Percentiles rank a stretch among this genome's conserved stretches.
Evolutionary conservation across 2,113 vertebrate species (phyloP).

Genomic region (Gymnorhina tibicen): DNA sequence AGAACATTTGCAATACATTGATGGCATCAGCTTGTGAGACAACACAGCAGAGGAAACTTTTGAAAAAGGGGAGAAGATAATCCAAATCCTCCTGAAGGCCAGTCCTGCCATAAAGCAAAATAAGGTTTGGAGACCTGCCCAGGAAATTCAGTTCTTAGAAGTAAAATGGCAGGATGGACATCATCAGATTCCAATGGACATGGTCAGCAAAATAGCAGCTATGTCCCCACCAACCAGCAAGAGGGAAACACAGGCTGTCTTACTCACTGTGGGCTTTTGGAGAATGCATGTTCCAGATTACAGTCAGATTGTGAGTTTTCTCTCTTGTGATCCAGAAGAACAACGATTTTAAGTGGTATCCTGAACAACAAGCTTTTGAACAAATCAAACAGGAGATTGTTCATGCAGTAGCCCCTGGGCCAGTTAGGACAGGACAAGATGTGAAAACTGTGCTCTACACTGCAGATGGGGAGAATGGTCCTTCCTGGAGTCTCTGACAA

Average conservation of each 20-base stretch:
- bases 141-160: not conserved
- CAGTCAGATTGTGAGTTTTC: not conserved
- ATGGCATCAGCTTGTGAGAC: not conserved
- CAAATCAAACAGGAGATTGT: not conserved
- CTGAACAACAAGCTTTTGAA: not conserved
- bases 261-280: not conserved
- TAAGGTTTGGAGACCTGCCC: not conserved
- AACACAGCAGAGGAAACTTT: not conserved
- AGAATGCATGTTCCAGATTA: not conserved
- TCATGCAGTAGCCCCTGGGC: not conserved
- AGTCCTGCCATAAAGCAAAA: not conserved
- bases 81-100: not conserved
- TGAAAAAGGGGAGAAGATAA: not conserved
- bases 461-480: not conserved
- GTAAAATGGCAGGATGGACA: not conserved
- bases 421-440: not conserved
- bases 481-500: not conserved
- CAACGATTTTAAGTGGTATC: not conserved
- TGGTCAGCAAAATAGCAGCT: not conserved
- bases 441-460: not conserved
- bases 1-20: not conserved
- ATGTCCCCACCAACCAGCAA: not conserved
- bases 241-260: not conserved
- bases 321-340: not conserved
- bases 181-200: not conserved